A percentile compares a stretch with the other conserved stretches of the same genome.
phyloP scores from a whole-genome alignment of 2,888 invertebrate species.

The Cryptosula pallasiana region DNA sequence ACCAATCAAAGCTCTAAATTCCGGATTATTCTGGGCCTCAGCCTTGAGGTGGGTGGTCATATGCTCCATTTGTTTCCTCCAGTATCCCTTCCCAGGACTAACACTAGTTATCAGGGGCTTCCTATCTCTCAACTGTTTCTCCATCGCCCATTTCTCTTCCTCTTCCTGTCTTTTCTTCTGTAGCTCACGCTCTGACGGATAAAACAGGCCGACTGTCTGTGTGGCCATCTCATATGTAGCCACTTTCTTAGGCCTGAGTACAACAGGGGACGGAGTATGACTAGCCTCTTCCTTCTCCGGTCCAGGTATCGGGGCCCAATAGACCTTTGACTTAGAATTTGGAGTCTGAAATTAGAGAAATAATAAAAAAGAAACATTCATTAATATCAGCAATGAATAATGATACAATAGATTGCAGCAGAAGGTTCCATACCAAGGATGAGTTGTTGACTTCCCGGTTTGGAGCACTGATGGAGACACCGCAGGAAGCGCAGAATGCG shows the following conservation, averaged over 20 bases:
- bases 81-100: conserved; percentile 54
- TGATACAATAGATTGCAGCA: too few species aligned
- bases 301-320: not conserved
- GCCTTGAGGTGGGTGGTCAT: conserved; percentile 52
- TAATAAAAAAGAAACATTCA: too few species aligned
- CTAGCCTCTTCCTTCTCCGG: not conserved
- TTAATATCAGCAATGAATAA: too few species aligned
- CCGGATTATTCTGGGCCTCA: conserved; percentile 51
- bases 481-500: conserved; percentile 45
- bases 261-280: conserved; percentile 14
- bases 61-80: conserved; percentile 54
- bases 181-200: conserved; percentile 48
- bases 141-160: conserved; percentile 42
- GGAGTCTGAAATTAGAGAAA: conserved; percentile 12
- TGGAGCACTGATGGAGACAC: conserved; percentile 30
- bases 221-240: conserved; percentile 35
- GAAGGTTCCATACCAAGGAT: not conserved
- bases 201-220: conserved; percentile 53
- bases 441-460: conserved; percentile 14
- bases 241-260: conserved; percentile 27
- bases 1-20: conserved; percentile 52
- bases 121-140: conserved; percentile 47
- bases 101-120: conserved; percentile 48
- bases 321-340: not conserved
- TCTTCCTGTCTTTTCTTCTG: conserved; percentile 40